Base-by-base conservation (phyloP, 1,140 invertebrate species). In the Trachelipus rathkii region DNA sequence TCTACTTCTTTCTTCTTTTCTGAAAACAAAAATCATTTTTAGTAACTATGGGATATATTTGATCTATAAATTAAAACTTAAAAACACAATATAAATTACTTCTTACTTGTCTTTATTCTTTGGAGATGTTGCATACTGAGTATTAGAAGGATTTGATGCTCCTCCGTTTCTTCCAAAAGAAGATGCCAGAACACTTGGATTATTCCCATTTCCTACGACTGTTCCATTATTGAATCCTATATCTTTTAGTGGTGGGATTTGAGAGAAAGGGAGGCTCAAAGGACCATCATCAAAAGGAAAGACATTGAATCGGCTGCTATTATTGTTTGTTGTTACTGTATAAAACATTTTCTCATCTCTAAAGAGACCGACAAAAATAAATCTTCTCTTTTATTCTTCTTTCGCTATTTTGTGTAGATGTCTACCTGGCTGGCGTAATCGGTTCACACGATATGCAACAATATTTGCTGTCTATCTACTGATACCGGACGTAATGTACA, bases 171-270 rank as follows among this genome's bases (percentile, higher is more conserved):
- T 11, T 21, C 43, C 44, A 10, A 60, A 68, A 15, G 53, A 15
- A 68, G 73, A 75, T n/a, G 33, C 24, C 2, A 66, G 50, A 60
- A 74, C 43, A 15, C 21, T 19, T 10, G 72, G n/a, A 23, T 44
- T 68, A 43, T 9, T 68, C 19, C 45, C 23, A 19, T 67, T 44
- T n/a, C 50, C 11, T 19, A n/a, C 44, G 10, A 44, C 24, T 7
- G 73, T 15, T 60, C 50, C 50, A 8, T 60, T 60, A 8, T 60
- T 60, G 11, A 19, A 8, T 60, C 50, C 50, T 19, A 19, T 44
- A 15, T 75, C 73, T 24, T 67, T 75, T n/a, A 75, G 24, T 33
- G 73, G 73, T 0, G 73, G 73, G 33, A 75, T 75, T 0, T 60
- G 66, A 10, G 73, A 68, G 8, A 75, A 50, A 3, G 73, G 73